These are phyloP conservation scores for Phymastichus coffea DNA, from an alignment of 1,140 invertebrate species.

Conservation along the genomic window DNA sequence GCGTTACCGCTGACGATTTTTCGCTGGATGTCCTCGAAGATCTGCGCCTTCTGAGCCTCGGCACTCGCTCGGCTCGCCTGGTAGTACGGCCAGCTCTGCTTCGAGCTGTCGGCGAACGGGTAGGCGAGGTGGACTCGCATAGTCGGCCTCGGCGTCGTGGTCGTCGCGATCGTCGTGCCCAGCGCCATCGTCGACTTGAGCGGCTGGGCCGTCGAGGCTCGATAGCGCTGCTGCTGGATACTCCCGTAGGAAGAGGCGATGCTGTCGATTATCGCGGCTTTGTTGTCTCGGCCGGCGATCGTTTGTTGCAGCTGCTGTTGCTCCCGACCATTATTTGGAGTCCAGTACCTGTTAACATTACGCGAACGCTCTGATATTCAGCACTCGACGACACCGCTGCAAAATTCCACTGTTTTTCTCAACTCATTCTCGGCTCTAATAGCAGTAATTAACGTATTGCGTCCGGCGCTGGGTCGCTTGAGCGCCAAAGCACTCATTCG, in stretches of 20 bases:
- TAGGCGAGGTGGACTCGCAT: background rate
- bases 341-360: constrained; percentile 46
- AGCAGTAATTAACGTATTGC: no score
- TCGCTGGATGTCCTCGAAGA: constrained; percentile 47
- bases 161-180: constrained; percentile 26
- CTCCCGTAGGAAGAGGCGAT: constrained; percentile 67
- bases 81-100: constrained; percentile 38
- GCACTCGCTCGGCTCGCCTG: constrained; percentile 33
- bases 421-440: no score
- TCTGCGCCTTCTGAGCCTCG: constrained; percentile 43
- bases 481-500: no score
- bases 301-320: constrained; percentile 29
- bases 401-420: no score
- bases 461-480: no score
- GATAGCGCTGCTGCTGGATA: constrained; percentile 49
- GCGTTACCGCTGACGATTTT: constrained; percentile 37
- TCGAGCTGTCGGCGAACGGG: background rate
- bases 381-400: no score
- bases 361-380: no score
- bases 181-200: constrained; percentile 20
- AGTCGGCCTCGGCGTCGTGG: background rate
- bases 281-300: constrained; percentile 59
- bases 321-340: constrained; percentile 38
- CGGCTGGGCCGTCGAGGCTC: constrained; percentile 30
- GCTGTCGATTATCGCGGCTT: constrained; percentile 71